Conservation (phyloP, 2,888 invertebrate genomes). For the Lutraria lutraria region DNA sequence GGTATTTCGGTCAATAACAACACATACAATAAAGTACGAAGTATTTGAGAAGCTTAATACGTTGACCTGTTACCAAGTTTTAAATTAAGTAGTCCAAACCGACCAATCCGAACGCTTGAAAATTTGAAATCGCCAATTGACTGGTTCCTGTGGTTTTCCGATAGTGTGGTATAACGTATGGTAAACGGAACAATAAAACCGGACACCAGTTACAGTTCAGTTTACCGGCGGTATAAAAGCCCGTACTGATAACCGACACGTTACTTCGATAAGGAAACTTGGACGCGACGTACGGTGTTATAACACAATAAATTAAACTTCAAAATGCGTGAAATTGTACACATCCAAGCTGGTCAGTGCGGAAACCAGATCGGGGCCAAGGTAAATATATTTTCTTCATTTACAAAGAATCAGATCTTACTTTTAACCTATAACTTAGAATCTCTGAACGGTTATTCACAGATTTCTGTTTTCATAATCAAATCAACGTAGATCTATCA, state of each 20-base stretch:
- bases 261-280: constrained; percentile 38
- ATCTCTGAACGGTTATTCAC: no score
- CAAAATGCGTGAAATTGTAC: constrained; percentile 79
- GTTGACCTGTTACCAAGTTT: constrained; percentile 39
- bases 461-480: no score
- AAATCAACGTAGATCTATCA: no score
- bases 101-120: constrained; percentile 19
- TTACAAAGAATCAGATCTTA: background rate
- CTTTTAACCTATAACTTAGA: background rate
- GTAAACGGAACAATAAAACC: background rate
- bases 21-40: background rate
- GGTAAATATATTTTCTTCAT: constrained; percentile 57
- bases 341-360: constrained; percentile 69
- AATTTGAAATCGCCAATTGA: constrained; percentile 18
- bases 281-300: constrained; percentile 6
- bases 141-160: constrained; percentile 26
- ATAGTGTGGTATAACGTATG: background rate
- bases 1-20: background rate
- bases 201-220: constrained; percentile 3
- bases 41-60: constrained; percentile 29
- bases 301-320: constrained; percentile 26
- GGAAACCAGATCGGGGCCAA: constrained; percentile 79
- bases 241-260: background rate
- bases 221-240: constrained; percentile 24
- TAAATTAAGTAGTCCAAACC: constrained; percentile 1